Base-by-base conservation (phyloP, 35 echinoderm and acorn worm species). In the Holothuria glaberrima region DNA sequence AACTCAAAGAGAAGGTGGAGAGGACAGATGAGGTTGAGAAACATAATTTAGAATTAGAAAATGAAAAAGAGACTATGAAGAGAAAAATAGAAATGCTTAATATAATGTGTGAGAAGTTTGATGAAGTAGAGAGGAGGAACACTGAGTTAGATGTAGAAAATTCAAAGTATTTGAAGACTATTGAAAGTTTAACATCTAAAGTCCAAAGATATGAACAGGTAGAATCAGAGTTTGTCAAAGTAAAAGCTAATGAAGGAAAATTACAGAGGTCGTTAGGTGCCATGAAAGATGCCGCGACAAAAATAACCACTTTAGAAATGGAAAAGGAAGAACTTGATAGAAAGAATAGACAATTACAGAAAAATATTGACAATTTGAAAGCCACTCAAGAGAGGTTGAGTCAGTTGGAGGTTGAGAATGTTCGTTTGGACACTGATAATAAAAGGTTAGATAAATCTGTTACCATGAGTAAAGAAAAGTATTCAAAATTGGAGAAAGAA, bases 321-420 rank as follows among this genome's bases (percentile, higher is more conserved):
- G 93, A 98, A 9, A 98, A 98, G 77, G 96, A 98, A 36, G 96
- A 98, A 62, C 58, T 90, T 25, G 96, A 98, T 60, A 69, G 96
- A 65, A 67, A 93, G 69, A 98, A 98, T 85, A 92, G 96, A 52
- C 93, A 94, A 45, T 68, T 98, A 17, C 93, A 98, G 61, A 98
- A 98, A 63, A 90, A 86, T 58, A 72, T 98, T 31, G 88, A 89
- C 16, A 90, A 91, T 30, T 71, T 94, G 24, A 94, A 98, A 71
- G 59, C 96, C 5, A 90, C 77, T 28, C 93, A 98, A 71, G 93
- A 94, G 70, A 94, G 85, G 83, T 75, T 81, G 19, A 76, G 78
- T 30, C 93, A 98, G 41, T 26, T 98, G 64, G 96, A 98, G 90
- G 96, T 98, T 90, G 96, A 98, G 34, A 92, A 98, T 62, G 88